Percentiles rank a stretch among this genome's conserved stretches.
phyloP scores from a whole-genome alignment of 2,888 invertebrate species.

The Clitarchus hookeri region DNA sequence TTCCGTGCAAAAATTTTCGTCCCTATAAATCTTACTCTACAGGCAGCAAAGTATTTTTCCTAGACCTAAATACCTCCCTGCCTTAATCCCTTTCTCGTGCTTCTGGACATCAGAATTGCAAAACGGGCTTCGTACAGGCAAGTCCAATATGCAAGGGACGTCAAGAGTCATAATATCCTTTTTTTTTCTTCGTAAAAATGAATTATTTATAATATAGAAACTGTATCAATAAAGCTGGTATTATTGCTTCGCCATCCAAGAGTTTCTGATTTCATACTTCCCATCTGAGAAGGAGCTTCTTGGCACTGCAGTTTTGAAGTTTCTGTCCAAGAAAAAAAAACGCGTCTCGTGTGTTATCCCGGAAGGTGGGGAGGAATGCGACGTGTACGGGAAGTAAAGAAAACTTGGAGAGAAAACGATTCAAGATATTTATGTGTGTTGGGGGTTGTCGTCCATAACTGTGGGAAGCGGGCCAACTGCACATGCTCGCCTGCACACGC shows the following conservation, averaged over 20 bases:
- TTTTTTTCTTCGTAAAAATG: neutral
- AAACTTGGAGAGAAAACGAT: neutral
- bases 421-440: neutral
- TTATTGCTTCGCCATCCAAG: neutral
- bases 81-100: no score
- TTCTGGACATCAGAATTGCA: no score
- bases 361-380: neutral
- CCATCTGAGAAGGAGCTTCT: neutral
- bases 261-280: neutral
- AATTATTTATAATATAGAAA: neutral
- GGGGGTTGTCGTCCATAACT: neutral
- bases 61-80: no score
- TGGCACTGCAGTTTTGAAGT: neutral
- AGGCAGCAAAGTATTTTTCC: no score
- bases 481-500: neutral
- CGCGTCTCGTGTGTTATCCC: neutral
- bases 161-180: neutral
- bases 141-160: no score
- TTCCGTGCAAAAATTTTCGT: no score
- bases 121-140: no score
- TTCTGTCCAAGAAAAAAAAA: neutral
- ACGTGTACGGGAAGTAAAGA: constrained; percentile 6
- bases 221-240: neutral
- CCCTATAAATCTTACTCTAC: no score
- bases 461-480: neutral